Base-by-base conservation (phyloP, 2,113 vertebrate species). In the Alces alces region DNA sequence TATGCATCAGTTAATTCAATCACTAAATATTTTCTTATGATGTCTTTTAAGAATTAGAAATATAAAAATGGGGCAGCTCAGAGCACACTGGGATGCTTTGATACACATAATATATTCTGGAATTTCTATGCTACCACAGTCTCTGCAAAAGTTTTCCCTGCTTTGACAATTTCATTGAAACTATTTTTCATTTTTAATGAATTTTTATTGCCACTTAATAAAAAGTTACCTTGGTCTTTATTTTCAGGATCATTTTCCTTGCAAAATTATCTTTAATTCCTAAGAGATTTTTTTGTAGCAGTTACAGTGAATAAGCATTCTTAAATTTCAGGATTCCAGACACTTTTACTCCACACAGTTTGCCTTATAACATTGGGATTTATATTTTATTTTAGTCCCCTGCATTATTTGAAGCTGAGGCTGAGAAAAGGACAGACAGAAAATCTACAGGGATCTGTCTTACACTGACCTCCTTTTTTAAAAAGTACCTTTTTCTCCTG, bases 231-330 rank as follows among this genome's bases (percentile, higher is more conserved):
- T n/a, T 66, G 39, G 54, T 30, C 16, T 88, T 70, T 57, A 54
- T 82, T 79, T 93, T 89, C 54, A 86, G 23, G 43, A 33, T 45
- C 83, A 21, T 54, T 93, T 89, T 70, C 43, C 28, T 96, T 87
- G 39, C 23, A 96, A 95, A 93, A 57, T 52, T 92, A 58, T 78
- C 50, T 92, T 88, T 70, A 64, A 93, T 64, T 58, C 78, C 82
- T 88, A 86, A 52, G 54, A 95, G 8, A 52, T 91, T 92, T 86
- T 86, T 86, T 83, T 36, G 23, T 39, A 92, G 14, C 73, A 79
- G 86, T 78, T 61, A 79, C 30, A 93, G 45, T 30, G 36, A 95
- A 60, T 54, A 52, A 64, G 28, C 9, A 88, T 5, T 50, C 66
- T 76, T 92, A 52, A 50, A 85, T 86, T 80, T 82, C 60, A 86